These are phyloP conservation scores for Macrosoma leucophasiata DNA, from an alignment of 2,888 invertebrate species.

Conservation along the genomic window DNA sequence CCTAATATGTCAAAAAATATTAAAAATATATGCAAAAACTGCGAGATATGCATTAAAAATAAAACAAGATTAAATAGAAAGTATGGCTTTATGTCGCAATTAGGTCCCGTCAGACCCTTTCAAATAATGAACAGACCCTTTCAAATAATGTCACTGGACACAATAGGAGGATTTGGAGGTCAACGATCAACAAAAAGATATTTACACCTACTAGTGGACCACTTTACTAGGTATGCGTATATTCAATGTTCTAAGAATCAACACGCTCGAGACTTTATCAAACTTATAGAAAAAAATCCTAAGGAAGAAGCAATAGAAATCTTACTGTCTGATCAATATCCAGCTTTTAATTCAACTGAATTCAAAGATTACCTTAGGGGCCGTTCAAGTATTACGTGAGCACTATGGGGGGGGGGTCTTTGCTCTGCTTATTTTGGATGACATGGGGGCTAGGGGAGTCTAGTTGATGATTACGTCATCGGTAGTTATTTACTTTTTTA, in stretches of 20 bases:
- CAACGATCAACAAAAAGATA: slow-evolving; percentile 29
- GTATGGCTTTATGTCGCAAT: slow-evolving; percentile 26
- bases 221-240: slow-evolving; percentile 26
- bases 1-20: slow-evolving; percentile 18
- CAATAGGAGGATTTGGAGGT: slow-evolving; percentile 23
- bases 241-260: slow-evolving; percentile 27
- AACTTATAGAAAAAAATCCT: slow-evolving; percentile 12
- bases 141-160: slow-evolving; percentile 14
- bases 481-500: too few relatives aligned
- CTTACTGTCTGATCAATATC: too few relatives aligned
- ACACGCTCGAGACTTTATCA: slow-evolving; percentile 25
- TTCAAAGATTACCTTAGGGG: too few relatives aligned
- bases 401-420: too few relatives aligned
- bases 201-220: slow-evolving; percentile 23
- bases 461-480: too few relatives aligned
- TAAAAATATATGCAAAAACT: slow-evolving; percentile 15
- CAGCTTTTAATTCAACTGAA: too few relatives aligned
- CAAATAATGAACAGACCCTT: slow-evolving; percentile 14
- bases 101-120: slow-evolving; percentile 25
- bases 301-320: slow-evolving; percentile 7
- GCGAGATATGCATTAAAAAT: slow-evolving; percentile 25
- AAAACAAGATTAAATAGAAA: slow-evolving; percentile 21
- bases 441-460: too few relatives aligned
- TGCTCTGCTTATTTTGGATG: too few relatives aligned
- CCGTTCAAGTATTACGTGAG: too few relatives aligned